phyloP scores from a whole-genome alignment of 1,140 invertebrate genomes.

The Drosophila novamexicana region DNA sequence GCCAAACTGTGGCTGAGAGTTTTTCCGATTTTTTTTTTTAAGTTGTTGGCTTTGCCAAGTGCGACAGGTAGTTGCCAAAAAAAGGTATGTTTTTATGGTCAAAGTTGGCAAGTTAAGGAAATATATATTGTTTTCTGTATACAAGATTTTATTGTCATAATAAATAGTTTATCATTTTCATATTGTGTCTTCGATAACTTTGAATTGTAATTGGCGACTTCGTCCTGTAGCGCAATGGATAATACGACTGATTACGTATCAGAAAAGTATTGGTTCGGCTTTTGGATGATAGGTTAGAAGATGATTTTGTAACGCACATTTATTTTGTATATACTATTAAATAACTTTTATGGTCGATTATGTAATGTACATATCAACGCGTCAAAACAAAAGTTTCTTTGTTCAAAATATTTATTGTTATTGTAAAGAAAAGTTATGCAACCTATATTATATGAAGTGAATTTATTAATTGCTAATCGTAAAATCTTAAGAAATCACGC shows the following conservation, averaged over 20 bases:
- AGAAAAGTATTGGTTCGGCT: slow-evolving; percentile 90
- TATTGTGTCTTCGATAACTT: no score
- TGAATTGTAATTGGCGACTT: no score
- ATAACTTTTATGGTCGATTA: background rate
- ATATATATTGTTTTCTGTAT: background rate
- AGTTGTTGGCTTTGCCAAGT: background rate
- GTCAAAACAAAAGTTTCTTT: no score
- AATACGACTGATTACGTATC: slow-evolving; percentile 90
- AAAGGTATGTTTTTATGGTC: background rate
- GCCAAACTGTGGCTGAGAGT: background rate
- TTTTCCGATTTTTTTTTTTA: background rate
- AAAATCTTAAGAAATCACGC: background rate
- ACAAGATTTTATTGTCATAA: background rate
- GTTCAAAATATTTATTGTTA: no score
- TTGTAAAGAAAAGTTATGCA: no score
- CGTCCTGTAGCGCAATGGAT: slow-evolving; percentile 90
- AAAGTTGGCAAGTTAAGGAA: background rate
- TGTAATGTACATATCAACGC: no score
- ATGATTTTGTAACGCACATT: background rate
- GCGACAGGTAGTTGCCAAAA: slow-evolving; percentile 33
- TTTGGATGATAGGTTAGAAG: slow-evolving; percentile 86
- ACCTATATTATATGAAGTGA: no score
- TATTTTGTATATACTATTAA: background rate
- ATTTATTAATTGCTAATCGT: no score
- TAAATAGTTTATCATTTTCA: background rate